Evolutionary conservation across 2,113 vertebrate species (phyloP), one percentile per base, ranked within the genome.

Genomic region (Forbesichthys agassizii): DNA sequence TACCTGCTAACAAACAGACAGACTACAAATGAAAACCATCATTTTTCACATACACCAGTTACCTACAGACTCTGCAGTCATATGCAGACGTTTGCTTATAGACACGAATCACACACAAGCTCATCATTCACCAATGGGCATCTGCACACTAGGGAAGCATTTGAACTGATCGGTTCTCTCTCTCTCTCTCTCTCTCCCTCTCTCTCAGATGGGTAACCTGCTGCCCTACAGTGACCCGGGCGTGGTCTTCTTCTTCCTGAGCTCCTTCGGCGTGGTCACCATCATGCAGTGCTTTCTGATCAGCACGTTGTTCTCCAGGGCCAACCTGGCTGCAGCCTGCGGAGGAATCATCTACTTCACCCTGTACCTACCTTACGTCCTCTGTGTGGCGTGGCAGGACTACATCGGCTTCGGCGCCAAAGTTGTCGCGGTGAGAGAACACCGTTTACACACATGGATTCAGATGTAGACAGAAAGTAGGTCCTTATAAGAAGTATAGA

Each of bases 281-380:
- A 98, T 99, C 88, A 92, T 95, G 82, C 96, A 99, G 88, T 99
- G 98, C 83, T 99, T 99, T 85, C 92, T 99, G 68, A 98, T 99
- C 88, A 99, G 95, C 89, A 99, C 98, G 0, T 54, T 99, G 57
- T 99, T 99, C 90, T 98, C 96, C 51, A 94, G 95, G 11, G 95
- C 98, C 78, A 99, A 99, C 89, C 71, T 99, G 86, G 96, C 98
- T 1, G 95, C 98, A 0, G 98, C 98, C 68, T 98, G 96, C 7
- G 97, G 96, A 0, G 98, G 98, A 60, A 97, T 99, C 84, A 94
- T 99, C 77, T 99, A 99, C 80, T 99, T 99, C 87, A 96, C 93
- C 0, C 92, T 99, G 1, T 99, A 99, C 86, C 90, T 99, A 67
- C 98, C 98, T 5, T 99, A 97, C 0, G 96, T 97, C 66, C 91